Evolutionary conservation across 2,113 vertebrate genomes (phyloP).

Genomic region (Pygoscelis antarcticus): DNA sequence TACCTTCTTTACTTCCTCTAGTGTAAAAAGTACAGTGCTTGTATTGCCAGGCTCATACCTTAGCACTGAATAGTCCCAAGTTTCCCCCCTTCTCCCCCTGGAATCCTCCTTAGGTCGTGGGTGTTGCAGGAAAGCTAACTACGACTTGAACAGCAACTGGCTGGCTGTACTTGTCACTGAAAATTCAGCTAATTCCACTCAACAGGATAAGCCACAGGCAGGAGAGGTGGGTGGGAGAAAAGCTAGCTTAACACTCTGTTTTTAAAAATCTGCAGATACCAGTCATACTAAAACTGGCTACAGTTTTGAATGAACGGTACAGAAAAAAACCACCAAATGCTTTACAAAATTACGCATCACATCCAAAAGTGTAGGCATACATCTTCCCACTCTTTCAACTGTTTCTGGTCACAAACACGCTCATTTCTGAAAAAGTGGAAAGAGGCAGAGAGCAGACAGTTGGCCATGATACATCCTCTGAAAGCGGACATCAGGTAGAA

Average conservation of each 20-base stretch:
- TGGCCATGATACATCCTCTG: background rate
- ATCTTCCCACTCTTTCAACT: background rate
- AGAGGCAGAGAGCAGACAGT: background rate
- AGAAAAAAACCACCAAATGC: background rate
- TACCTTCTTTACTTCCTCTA: background rate
- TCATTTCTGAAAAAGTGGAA: background rate
- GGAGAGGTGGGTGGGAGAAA: background rate
- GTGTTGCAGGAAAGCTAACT: background rate
- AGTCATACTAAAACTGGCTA: background rate
- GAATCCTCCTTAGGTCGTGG: background rate
- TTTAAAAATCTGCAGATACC: background rate
- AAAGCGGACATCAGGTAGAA: background rate
- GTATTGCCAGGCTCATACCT: background rate
- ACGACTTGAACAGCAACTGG: background rate
- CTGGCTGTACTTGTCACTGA: conserved; percentile 39
- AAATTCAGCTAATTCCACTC: conserved; percentile 72
- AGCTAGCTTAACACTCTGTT: conserved; percentile 15
- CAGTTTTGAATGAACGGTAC: conserved; percentile 8
- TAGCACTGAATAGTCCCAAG: background rate
- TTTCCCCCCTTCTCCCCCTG: background rate
- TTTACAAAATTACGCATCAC: background rate
- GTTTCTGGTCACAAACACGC: background rate
- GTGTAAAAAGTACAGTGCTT: background rate
- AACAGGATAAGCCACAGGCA: conserved; percentile 63
- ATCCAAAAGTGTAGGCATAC: background rate